Evolutionary conservation across 1,140 invertebrate genomes (phyloP).

Genomic region (Luehdorfia chinensis): DNA sequence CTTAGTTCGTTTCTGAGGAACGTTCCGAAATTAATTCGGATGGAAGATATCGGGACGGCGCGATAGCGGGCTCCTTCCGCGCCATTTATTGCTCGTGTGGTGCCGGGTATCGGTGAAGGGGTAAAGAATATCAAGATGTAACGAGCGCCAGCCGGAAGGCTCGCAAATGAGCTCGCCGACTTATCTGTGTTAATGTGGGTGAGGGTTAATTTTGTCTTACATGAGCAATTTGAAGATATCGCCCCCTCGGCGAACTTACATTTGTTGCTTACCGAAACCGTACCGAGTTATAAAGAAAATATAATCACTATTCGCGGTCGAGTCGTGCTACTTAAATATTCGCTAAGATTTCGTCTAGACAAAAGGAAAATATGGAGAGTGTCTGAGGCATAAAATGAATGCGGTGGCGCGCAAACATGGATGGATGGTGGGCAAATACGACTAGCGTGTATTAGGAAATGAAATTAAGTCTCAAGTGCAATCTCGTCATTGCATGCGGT

Average conservation of each 20-base stretch:
- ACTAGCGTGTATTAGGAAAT: slow-evolving; percentile 64
- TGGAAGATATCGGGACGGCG: slow-evolving; percentile 72
- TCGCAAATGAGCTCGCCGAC: slow-evolving; percentile 74
- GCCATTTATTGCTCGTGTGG: slow-evolving; percentile 75
- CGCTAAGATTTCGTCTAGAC: slow-evolving; percentile 75
- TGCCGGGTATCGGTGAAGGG: slow-evolving; percentile 68
- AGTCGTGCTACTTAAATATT: slow-evolving; percentile 55
- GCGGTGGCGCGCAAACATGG: slow-evolving; percentile 58
- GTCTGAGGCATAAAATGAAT: slow-evolving; percentile 63
- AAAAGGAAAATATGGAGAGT: slow-evolving; percentile 70
- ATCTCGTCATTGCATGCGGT: slow-evolving; percentile 52
- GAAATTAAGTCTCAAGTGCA: slow-evolving; percentile 71
- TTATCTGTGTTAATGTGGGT: slow-evolving; percentile 73
- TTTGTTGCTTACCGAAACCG: slow-evolving; percentile 33
- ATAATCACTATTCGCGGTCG: slow-evolving; percentile 6
- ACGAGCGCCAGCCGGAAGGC: slow-evolving; percentile 72
- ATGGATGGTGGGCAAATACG: slow-evolving; percentile 65
- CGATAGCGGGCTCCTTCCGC: slow-evolving; percentile 72
- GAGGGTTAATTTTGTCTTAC: slow-evolving; percentile 75
- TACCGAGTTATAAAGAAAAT: slow-evolving; percentile 19
- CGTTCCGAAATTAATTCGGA: slow-evolving; percentile 75
- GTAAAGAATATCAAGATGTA: slow-evolving; percentile 77
- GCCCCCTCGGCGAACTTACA: slow-evolving; percentile 41
- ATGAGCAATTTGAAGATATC: slow-evolving; percentile 72
- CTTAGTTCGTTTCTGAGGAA: slow-evolving; percentile 68